A percentile compares a stretch with the other conserved stretches of the same genome.
phyloP scores from a whole-genome alignment of 2,797 vertebrate genomes.

The Coccyzus lansbergi region DNA sequence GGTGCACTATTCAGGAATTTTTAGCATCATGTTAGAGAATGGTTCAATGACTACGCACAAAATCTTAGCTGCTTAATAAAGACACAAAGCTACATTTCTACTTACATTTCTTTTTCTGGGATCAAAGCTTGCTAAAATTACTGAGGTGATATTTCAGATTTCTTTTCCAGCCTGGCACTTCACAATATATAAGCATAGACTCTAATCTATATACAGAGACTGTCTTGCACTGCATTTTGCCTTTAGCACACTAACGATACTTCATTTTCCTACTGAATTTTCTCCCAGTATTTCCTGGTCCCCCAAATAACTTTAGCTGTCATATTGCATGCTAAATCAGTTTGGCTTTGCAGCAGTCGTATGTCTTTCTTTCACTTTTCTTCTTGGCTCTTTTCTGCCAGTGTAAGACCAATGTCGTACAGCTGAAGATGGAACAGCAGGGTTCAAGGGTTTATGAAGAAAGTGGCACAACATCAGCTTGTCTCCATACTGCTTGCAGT shows the following conservation, averaged over 20 bases:
- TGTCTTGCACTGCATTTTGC: background rate
- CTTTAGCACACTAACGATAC: background rate
- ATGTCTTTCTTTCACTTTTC: background rate
- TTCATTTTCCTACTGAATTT: background rate
- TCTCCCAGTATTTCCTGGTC: background rate
- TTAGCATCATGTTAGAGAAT: background rate
- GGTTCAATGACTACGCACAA: background rate
- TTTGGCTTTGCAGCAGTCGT: background rate
- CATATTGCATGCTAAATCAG: background rate
- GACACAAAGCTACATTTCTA: background rate
- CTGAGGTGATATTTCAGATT: background rate
- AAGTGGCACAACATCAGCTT: background rate
- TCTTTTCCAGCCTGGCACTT: background rate
- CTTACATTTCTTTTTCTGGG: background rate
- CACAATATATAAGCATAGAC: background rate
- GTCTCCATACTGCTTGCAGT: background rate
- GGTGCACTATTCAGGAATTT: background rate
- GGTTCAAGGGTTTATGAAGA: background rate
- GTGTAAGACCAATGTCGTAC: background rate
- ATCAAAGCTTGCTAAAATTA: slow-evolving; percentile 7
- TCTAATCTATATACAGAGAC: background rate
- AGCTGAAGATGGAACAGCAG: background rate
- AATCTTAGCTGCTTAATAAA: background rate
- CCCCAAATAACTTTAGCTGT: background rate
- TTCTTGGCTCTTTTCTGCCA: background rate